phyloP scores from a whole-genome alignment of 1,140 invertebrate genomes.

The Eubasilissa regina region DNA sequence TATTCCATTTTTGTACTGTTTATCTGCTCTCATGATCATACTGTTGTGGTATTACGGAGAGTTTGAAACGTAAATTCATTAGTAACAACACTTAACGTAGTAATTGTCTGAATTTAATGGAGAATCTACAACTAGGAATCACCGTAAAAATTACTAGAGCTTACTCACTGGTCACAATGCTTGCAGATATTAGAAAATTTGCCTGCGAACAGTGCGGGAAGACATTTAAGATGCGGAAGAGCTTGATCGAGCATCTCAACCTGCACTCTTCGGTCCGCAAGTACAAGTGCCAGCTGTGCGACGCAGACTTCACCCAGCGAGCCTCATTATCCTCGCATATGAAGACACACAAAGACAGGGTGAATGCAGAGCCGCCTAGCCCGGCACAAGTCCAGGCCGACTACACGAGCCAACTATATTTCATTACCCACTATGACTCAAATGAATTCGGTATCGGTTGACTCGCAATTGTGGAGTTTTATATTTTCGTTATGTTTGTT shows the following conservation, averaged over 20 bases:
- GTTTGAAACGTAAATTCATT: too few species aligned
- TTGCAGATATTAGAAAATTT: neutral
- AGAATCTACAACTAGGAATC: too few species aligned
- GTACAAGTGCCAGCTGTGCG: neutral
- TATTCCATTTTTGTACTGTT: too few species aligned
- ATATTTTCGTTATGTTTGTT: too few species aligned
- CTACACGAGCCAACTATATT: neutral
- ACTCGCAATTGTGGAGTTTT: too few species aligned
- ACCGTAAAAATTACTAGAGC: neutral
- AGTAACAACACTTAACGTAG: too few species aligned
- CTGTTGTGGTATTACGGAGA: too few species aligned
- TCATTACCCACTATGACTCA: neutral
- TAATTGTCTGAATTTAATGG: too few species aligned
- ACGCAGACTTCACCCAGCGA: neutral
- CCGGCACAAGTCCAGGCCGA: neutral
- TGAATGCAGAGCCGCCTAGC: neutral
- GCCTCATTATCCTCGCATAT: neutral
- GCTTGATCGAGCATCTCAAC: neutral
- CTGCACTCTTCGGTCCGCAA: neutral
- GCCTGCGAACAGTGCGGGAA: neutral
- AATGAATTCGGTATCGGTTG: too few species aligned
- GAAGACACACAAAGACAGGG: neutral
- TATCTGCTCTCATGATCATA: too few species aligned
- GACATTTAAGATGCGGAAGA: slow-evolving; percentile 8
- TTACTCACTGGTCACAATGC: too few species aligned